phyloP scores from a whole-genome alignment of 2,888 invertebrate species.

The Unio pictorum region DNA sequence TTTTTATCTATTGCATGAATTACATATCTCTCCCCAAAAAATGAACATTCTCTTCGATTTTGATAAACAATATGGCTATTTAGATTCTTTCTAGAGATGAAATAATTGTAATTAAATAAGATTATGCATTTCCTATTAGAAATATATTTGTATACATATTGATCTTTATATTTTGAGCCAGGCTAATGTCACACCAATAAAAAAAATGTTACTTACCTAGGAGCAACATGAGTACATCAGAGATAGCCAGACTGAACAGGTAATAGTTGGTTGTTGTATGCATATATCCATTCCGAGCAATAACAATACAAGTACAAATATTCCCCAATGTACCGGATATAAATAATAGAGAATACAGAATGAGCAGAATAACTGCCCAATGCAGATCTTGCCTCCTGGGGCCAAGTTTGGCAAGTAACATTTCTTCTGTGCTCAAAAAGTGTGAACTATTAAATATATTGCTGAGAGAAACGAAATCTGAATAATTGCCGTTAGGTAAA shows the following conservation, averaged over 20 bases:
- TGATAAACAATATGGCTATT: too few relatives aligned
- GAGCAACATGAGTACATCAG: constrained; percentile 84
- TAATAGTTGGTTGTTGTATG: constrained; percentile 94
- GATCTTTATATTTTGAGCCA: too few relatives aligned
- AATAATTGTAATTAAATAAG: too few relatives aligned
- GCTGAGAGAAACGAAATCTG: neutral
- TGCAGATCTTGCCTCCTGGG: constrained; percentile 25
- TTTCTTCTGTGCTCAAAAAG: constrained; percentile 8
- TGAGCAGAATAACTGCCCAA: constrained; percentile 23
- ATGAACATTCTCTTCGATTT: too few relatives aligned
- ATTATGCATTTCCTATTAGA: too few relatives aligned
- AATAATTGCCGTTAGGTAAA: too few relatives aligned
- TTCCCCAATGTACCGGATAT: constrained; percentile 87
- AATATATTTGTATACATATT: too few relatives aligned
- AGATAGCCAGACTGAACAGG: constrained; percentile 88
- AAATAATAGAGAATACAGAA: constrained; percentile 40
- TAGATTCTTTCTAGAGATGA: too few relatives aligned
- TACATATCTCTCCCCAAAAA: too few relatives aligned
- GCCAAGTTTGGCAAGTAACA: constrained; percentile 27
- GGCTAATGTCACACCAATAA: neutral
- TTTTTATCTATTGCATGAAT: too few relatives aligned
- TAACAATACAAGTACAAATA: constrained; percentile 88
- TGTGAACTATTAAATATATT: constrained; percentile 10
- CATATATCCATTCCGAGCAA: constrained; percentile 84
- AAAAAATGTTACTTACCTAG: constrained; percentile 75